Base-by-base conservation (phyloP, 2,797 vertebrate genomes). In the Acestrorhynchus altus region DNA sequence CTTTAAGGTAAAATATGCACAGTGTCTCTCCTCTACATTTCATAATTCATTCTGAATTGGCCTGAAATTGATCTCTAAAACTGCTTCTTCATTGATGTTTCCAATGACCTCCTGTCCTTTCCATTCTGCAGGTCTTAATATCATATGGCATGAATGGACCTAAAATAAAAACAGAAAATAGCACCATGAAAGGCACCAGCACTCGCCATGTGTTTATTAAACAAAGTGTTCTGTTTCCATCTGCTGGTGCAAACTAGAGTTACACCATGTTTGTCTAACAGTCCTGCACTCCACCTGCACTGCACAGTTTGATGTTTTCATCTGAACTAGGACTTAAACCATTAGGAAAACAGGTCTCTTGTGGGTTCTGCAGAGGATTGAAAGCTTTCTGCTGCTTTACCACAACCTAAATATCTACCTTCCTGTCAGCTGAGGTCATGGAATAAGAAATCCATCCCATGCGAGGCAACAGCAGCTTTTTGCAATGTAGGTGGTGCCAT, bases 241-340 rank as follows among this genome's bases (percentile, higher is more conserved):
- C 93, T 93, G 87, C 86, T 91, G 93, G 86, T 87, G 87, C 88
- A 64, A 86, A 71, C 5, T 79, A 83, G 86, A 89, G 90, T 78
- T 71, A 35, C 35, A 35, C 13, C 35, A 47, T 35, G 22, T 72
- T 56, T n/a, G 57, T 13, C 54, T 4, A 59, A 8, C 26, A 59
- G 56, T 1, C 15, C 26, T 56, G 10, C 6, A 59, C 22, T 2
- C 10, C 24, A 26, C 0, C 4, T 5, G 24, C 54, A 57, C 24
- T 24, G 54, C 24, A 57, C n/a, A 52, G n/a, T 20, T 1, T 52
- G n/a, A 8, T 54, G 52, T 54, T 54, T 13, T 24, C 10, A 24
- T 4, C 22, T 56, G 22, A 20, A 54, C 0, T 10, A 56, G 20
- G 1, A 54, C 9, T 22, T 10, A 47, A 51, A 51, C 18, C 26